These are phyloP conservation scores for Lamellibrachia columna DNA, from an alignment of 2,888 invertebrate species.

Conservation along the genomic window DNA sequence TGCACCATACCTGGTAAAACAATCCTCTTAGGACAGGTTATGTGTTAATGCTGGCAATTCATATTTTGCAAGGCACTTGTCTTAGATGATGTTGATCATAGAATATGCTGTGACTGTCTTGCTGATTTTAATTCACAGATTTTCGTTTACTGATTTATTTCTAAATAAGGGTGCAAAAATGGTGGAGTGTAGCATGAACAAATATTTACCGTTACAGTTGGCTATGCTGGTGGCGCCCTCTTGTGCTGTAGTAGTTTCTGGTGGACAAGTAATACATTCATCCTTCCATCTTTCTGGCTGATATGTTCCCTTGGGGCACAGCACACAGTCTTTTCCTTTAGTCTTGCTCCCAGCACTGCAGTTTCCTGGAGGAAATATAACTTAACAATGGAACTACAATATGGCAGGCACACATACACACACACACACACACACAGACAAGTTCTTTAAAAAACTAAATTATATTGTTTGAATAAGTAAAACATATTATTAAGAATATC, in stretches of 20 bases:
- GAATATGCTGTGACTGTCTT: not conserved
- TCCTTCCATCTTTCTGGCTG: not conserved
- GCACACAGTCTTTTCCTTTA: not conserved
- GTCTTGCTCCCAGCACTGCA: not conserved
- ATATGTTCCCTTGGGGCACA: not conserved
- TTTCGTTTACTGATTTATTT: too few species aligned
- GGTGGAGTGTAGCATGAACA: not conserved
- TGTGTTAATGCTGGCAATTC: too few species aligned
- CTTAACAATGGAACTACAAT: not conserved
- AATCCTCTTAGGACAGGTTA: too few species aligned
- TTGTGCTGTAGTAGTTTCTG: not conserved
- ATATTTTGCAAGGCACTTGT: not conserved
- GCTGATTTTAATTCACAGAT: too few species aligned
- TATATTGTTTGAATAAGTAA: too few species aligned
- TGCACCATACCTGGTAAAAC: too few species aligned
- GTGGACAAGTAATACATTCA: not conserved
- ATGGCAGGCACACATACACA: too few species aligned
- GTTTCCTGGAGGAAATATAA: not conserved
- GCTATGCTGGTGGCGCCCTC: not conserved
- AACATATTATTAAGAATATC: too few species aligned
- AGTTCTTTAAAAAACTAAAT: too few species aligned
- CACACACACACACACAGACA: too few species aligned
- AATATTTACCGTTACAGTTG: not conserved
- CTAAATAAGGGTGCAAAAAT: too few species aligned
- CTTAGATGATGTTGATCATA: too few species aligned